Conservation (phyloP, 1,140 invertebrate genomes). For the Lepidurus packardi region DNA sequence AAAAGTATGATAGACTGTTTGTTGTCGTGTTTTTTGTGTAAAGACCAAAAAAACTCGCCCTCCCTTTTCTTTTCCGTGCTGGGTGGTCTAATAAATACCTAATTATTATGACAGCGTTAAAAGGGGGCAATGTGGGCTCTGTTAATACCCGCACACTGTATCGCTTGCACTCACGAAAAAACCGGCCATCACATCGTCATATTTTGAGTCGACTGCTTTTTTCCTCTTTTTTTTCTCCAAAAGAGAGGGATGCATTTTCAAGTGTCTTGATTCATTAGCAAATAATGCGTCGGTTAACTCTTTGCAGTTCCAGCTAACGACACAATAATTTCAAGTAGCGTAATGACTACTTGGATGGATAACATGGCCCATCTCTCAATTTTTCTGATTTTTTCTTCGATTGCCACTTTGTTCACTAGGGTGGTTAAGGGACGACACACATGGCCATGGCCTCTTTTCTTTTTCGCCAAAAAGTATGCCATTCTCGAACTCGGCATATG, state of each 20-base stretch:
- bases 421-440: neutral
- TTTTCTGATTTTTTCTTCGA: neutral
- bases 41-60: neutral
- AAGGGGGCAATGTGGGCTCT: neutral
- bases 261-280: neutral
- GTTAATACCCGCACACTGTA: neutral
- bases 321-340: neutral
- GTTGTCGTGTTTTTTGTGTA: conserved; percentile 3
- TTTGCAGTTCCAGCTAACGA: conserved; percentile 3
- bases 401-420: neutral
- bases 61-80: neutral
- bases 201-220: neutral
- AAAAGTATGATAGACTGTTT: conserved; percentile 11
- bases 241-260: neutral
- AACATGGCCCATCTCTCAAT: neutral
- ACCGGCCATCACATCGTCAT: neutral
- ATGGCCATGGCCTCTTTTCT: neutral
- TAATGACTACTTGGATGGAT: conserved; percentile 14
- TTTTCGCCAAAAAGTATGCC: neutral
- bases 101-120: neutral
- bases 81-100: conserved; percentile 18
- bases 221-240: neutral
- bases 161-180: neutral
- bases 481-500: neutral
- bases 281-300: neutral